A percentile compares a stretch with the other conserved stretches of the same genome.
These are phyloP conservation scores for Sebastes wilsoni DNA, from an alignment of 2,797 vertebrate genomes.

Conservation along the genomic window DNA sequence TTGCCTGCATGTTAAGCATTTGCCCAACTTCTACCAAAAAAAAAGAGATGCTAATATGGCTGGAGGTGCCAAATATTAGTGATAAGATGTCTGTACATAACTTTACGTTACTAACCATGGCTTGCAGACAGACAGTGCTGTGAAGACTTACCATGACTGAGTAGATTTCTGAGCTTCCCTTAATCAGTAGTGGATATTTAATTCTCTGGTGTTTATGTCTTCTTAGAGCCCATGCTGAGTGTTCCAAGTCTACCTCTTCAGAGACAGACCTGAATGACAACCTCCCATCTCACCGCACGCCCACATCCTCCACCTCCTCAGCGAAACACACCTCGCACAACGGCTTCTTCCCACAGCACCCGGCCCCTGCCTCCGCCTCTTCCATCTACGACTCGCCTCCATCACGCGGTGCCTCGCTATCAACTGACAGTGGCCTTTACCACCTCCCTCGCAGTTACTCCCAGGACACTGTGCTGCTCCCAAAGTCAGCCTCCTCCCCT, in stretches of 20 bases:
- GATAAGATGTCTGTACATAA: neutral
- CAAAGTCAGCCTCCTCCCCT: constrained; percentile 85
- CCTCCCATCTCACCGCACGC: constrained; percentile 89
- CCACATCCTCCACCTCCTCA: constrained; percentile 83
- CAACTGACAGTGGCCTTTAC: constrained; percentile 89
- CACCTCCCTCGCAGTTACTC: constrained; percentile 95
- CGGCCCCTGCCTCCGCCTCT: constrained; percentile 75
- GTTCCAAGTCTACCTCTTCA: constrained; percentile 91
- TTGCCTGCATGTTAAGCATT: constrained; percentile 41
- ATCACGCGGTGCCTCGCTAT: constrained; percentile 83
- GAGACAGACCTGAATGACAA: constrained; percentile 99
- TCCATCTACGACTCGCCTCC: constrained; percentile 93
- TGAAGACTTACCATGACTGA: neutral
- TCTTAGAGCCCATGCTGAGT: constrained; percentile 87
- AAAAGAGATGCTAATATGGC: neutral
- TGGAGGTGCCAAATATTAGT: constrained; percentile 1
- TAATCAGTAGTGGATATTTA: constrained; percentile 5
- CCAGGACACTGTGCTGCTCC: constrained; percentile 91
- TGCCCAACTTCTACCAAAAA: neutral
- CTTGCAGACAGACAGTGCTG: constrained; percentile 5
- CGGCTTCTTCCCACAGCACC: constrained; percentile 87
- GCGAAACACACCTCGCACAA: constrained; percentile 90
- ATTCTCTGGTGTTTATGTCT: constrained; percentile 11
- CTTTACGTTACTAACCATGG: constrained; percentile 10
- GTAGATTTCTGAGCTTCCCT: neutral